Conservation (phyloP, 1,140 invertebrate species). For the Holotrichia oblita region DNA sequence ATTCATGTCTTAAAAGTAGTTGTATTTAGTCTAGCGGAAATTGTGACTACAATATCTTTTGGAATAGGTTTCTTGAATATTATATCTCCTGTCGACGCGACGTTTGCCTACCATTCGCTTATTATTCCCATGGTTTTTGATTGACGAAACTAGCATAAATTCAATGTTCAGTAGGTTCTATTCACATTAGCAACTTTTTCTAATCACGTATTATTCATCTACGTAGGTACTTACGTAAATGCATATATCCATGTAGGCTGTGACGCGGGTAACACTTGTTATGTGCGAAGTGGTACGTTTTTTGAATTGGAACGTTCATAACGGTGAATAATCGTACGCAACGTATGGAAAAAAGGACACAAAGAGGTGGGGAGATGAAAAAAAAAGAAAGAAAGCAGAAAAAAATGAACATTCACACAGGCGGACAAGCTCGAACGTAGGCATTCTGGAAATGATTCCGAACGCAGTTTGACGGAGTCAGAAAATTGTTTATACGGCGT, state of each 20-base stretch:
- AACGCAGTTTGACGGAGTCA: constrained; percentile 26
- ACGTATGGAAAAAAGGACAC: not conserved
- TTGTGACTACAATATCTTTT: no score
- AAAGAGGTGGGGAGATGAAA: not conserved
- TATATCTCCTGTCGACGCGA: no score
- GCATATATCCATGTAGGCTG: not conserved
- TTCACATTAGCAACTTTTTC: not conserved
- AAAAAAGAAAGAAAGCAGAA: constrained; percentile 26
- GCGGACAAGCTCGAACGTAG: constrained; percentile 9
- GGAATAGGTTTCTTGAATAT: no score
- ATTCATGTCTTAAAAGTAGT: no score
- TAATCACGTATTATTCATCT: not conserved
- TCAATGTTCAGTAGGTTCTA: no score
- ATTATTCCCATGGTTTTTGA: no score
- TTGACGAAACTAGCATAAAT: no score
- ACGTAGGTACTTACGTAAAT: constrained; percentile 19
- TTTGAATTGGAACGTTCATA: constrained; percentile 27
- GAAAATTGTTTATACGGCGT: constrained; percentile 32
- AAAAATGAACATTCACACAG: constrained; percentile 15
- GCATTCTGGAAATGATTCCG: constrained; percentile 19
- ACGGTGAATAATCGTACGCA: constrained; percentile 19
- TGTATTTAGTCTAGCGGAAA: no score
- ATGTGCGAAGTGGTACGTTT: constrained; percentile 14
- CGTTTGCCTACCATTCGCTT: no score
- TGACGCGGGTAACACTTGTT: not conserved